phyloP scores from a whole-genome alignment of 2,888 invertebrate genomes.

The Xylota sylvarum region DNA sequence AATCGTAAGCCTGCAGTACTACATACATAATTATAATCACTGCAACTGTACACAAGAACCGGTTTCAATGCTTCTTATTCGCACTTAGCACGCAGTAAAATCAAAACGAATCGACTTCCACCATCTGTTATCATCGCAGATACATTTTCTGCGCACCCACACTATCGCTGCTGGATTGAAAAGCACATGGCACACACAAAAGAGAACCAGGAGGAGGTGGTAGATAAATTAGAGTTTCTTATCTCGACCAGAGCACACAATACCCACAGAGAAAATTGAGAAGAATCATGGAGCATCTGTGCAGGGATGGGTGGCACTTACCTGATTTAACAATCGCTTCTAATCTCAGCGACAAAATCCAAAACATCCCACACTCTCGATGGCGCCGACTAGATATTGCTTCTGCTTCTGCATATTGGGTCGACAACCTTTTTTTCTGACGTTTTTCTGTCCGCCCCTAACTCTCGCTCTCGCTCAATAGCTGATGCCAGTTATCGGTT shows the following conservation, averaged over 20 bases:
- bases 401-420: constrained; percentile 65
- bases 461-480: constrained; percentile 23
- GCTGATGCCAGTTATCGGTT: constrained; percentile 64
- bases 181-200: constrained; percentile 28
- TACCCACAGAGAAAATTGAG: constrained; percentile 15
- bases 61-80: constrained; percentile 2
- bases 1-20: constrained; percentile 11
- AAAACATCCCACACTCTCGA: constrained; percentile 50
- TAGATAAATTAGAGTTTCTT: constrained; percentile 9
- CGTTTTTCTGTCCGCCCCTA: constrained; percentile 48
- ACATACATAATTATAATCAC: constrained; percentile 27
- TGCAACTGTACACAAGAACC: constrained; percentile 12
- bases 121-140: constrained; percentile 34
- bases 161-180: not conserved
- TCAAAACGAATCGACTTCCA: not conserved
- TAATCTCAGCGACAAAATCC: constrained; percentile 30
- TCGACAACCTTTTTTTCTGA: constrained; percentile 70
- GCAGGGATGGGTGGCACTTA: constrained; percentile 5
- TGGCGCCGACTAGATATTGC: constrained; percentile 42
- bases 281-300: not conserved
- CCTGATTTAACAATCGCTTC: constrained; percentile 37
- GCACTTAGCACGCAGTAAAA: not conserved
- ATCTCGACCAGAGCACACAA: constrained; percentile 7
- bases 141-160: constrained; percentile 1
- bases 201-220: not conserved